Conservation (phyloP, 1,140 invertebrate genomes). For the Yoshiicerus persimilis region DNA sequence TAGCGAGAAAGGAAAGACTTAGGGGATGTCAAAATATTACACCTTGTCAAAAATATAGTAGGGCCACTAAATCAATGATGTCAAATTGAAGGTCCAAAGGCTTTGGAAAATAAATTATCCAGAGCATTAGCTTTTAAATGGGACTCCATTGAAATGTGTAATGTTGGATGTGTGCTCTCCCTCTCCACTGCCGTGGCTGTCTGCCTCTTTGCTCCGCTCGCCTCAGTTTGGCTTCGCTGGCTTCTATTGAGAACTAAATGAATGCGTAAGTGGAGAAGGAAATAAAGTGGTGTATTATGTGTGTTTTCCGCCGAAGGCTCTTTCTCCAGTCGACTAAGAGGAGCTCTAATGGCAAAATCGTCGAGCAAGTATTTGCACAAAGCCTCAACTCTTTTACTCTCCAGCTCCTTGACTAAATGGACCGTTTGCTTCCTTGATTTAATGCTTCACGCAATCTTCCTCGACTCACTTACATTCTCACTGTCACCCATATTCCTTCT, state of each 20-base stretch:
- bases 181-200: background rate
- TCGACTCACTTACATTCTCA: conserved; percentile 41
- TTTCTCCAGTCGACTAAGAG: conserved; percentile 18
- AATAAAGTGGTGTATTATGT: conserved; percentile 44
- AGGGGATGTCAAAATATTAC: conserved; percentile 43
- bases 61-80: conserved; percentile 36
- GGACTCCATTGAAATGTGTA: conserved; percentile 35
- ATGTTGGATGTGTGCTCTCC: conserved; percentile 4
- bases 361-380: conserved; percentile 44
- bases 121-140: conserved; percentile 40
- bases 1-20: background rate
- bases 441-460: conserved; percentile 47
- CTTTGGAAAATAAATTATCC: conserved; percentile 40
- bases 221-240: background rate
- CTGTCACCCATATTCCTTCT: conserved; percentile 39
- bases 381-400: conserved; percentile 39
- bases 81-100: conserved; percentile 31
- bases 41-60: conserved; percentile 34
- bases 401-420: conserved; percentile 46
- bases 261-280: conserved; percentile 37
- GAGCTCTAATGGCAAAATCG: conserved; percentile 40
- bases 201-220: background rate
- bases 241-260: conserved; percentile 30
- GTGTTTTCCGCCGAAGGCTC: conserved; percentile 39
- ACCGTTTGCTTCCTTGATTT: conserved; percentile 49